phyloP scores from a whole-genome alignment of 2,888 invertebrate species.

The Leptinotarsa tumamoca region DNA sequence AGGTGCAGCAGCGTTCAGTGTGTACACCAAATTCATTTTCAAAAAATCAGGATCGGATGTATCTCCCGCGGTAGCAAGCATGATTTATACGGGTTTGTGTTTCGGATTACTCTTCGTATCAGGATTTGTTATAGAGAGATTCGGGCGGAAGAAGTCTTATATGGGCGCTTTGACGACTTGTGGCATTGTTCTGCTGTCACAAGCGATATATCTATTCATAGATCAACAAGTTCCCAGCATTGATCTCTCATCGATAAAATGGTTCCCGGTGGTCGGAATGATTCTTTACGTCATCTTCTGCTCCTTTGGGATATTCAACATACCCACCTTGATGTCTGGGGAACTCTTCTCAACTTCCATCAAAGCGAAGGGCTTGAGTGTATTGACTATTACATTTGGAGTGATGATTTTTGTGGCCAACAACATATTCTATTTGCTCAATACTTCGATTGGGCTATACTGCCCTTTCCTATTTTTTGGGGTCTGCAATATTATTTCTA shows the following conservation, averaged over 20 bases:
- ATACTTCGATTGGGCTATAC: constrained; percentile 53
- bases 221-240: constrained; percentile 35
- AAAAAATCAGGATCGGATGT: constrained; percentile 56
- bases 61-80: constrained; percentile 32
- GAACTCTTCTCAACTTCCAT: constrained; percentile 55
- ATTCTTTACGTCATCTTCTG: constrained; percentile 50
- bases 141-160: constrained; percentile 41
- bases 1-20: constrained; percentile 41
- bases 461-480: constrained; percentile 57
- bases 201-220: constrained; percentile 38
- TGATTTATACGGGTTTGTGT: constrained; percentile 35
- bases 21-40: constrained; percentile 33
- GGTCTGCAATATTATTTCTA: constrained; percentile 48
- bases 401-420: constrained; percentile 48
- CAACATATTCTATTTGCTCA: constrained; percentile 57
- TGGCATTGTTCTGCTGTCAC: constrained; percentile 29
- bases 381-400: constrained; percentile 52
- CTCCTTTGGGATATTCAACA: constrained; percentile 52
- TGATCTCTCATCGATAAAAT: constrained; percentile 36
- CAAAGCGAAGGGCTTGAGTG: constrained; percentile 50
- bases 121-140: constrained; percentile 35
- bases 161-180: constrained; percentile 37
- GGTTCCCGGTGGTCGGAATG: constrained; percentile 57
- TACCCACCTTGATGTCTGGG: constrained; percentile 55
- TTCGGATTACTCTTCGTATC: constrained; percentile 30